Percentiles rank a stretch among this genome's conserved stretches.
phyloP scores from a whole-genome alignment of 1,140 invertebrate species.

The Lutraria rhynchaena region DNA sequence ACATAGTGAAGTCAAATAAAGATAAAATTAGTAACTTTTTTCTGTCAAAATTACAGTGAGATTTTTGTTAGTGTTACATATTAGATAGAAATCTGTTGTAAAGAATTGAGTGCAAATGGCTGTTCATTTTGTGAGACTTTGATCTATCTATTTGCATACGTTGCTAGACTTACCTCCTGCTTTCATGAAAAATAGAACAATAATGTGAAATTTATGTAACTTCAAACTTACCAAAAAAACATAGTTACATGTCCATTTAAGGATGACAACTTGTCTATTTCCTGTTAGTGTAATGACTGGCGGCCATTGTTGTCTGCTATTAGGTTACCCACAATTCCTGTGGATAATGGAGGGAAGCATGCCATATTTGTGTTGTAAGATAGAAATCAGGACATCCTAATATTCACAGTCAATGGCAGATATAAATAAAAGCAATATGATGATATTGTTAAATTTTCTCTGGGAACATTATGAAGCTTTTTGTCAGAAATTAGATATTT shows the following conservation, averaged over 20 bases:
- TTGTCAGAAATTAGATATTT: too few species aligned
- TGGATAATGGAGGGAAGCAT: conserved; percentile 29
- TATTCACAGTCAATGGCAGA: conserved; percentile 5
- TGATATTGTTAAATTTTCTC: too few species aligned
- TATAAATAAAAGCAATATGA: neutral
- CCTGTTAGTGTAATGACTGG: conserved; percentile 33
- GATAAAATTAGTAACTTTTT: too few species aligned
- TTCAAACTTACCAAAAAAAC: conserved; percentile 10
- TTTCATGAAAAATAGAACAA: neutral
- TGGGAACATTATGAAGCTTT: too few species aligned
- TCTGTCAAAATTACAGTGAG: too few species aligned
- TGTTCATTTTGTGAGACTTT: neutral
- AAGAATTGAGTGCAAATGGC: too few species aligned
- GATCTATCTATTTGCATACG: conserved; percentile 32
- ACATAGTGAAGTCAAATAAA: too few species aligned
- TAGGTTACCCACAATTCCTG: conserved; percentile 32
- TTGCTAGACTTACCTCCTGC: neutral
- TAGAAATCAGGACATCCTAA: conserved; percentile 15
- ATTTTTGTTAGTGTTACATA: too few species aligned
- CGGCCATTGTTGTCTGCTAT: conserved; percentile 18
- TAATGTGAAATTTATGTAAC: conserved; percentile 44
- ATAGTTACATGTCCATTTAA: conserved; percentile 30
- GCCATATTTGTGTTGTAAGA: conserved; percentile 26
- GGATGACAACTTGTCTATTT: conserved; percentile 48
- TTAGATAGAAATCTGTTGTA: too few species aligned